These are phyloP conservation scores for Zaprionus vittiger DNA, from an alignment of 1,140 invertebrate genomes.

Conservation along the genomic window DNA sequence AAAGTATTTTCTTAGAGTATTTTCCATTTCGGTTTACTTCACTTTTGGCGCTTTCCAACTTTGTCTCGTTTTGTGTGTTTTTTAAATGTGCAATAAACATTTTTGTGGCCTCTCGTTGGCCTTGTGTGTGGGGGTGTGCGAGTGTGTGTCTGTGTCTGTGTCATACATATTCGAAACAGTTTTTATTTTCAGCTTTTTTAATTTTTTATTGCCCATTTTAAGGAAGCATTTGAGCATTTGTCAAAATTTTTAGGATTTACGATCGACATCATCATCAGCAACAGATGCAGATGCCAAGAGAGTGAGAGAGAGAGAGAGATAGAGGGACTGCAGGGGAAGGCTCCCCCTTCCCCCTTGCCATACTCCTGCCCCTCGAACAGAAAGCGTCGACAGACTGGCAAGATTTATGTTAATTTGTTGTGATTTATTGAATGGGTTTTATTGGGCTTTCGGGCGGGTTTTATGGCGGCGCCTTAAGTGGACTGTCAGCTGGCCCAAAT, in stretches of 20 bases:
- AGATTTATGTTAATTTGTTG: constrained; percentile 82
- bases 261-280: constrained; percentile 79
- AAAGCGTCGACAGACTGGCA: constrained; percentile 65
- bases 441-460: constrained; percentile 59
- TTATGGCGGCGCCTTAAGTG: constrained; percentile 47
- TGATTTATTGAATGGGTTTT: constrained; percentile 82
- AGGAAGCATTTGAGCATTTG: constrained; percentile 74
- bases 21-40: neutral
- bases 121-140: constrained; percentile 8
- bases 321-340: neutral
- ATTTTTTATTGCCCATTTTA: constrained; percentile 79
- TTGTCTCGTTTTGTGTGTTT: constrained; percentile 29
- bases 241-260: constrained; percentile 80
- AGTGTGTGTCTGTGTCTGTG: constrained; percentile 12
- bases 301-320: neutral
- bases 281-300: constrained; percentile 55
- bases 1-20: constrained; percentile 9
- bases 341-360: neutral
- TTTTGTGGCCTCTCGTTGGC: constrained; percentile 48
- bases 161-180: constrained; percentile 24
- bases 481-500: constrained; percentile 51
- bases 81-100: constrained; percentile 67
- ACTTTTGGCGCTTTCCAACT: neutral
- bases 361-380: constrained; percentile 5
- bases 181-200: constrained; percentile 64